Base-by-base conservation (phyloP, 2,888 invertebrate species). In the Drosophila phalerata region DNA sequence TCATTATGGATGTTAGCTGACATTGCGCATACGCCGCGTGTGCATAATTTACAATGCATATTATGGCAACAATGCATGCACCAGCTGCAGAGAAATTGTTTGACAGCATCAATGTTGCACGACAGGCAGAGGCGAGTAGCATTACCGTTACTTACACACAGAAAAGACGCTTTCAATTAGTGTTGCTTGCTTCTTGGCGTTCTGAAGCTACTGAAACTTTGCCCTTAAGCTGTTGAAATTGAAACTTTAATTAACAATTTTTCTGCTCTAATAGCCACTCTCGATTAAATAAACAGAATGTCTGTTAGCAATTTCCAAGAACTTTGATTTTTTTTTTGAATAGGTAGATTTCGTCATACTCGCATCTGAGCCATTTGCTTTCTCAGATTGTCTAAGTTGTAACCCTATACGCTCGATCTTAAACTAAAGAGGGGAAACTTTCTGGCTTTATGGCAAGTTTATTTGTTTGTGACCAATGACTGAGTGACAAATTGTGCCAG, bases 21-120 rank as follows among this genome's bases (percentile, higher is more conserved):
- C 40, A 53, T 73, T 62, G 63, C 73, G 84, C 71, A 81, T 81
- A 79, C 79, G 84, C 73, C 81, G 45, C 61, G 57, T 69, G 69
- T 81, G 72, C 80, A 78, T 67, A 70, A 74, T 70, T 72, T 62
- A 75, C 60, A 79, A 75, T 75, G 80, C 68, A 71, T 58, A 66
- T 71, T 72, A 77, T 68, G 69, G 15, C 61, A 69, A 51, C 57
- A 68, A 52, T 48, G 49, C 15, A 13, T n/a, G 28, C 47, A 30
- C 25, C n/a, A 15, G 30, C 22, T 22, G 37, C 38, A 10, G 30
- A 13, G 22, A 15, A 25, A 10, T 58, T 40, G 40, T 40, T 19
- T 30, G 40, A 42, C 5, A 13, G 11, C 47, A 38, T 40, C 48
- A 63, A 56, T 58, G 57, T 32, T 56, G 40, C 37, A 52, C 5